These are phyloP conservation scores for Diabrotica virgifera DNA, from an alignment of 1,140 invertebrate genomes.

Conservation along the genomic window DNA sequence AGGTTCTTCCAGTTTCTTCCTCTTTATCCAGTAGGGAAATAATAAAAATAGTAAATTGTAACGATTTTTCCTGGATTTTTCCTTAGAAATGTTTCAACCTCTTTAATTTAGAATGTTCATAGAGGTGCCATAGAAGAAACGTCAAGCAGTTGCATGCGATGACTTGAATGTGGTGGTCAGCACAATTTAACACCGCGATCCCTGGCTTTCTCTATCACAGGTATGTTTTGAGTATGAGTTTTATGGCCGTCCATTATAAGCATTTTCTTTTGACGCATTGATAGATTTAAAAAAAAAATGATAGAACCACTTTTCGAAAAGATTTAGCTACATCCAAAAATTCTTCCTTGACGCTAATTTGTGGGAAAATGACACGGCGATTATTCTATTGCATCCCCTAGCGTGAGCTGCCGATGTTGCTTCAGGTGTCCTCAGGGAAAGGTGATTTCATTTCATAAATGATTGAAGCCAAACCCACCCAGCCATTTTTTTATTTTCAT, in stretches of 20 bases:
- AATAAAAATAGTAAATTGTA: background rate
- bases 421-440: conserved; percentile 7
- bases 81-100: background rate
- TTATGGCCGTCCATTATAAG: background rate
- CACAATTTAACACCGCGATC: background rate
- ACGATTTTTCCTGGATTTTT: background rate
- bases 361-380: no score
- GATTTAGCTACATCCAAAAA: background rate
- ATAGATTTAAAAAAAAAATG: background rate
- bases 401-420: background rate
- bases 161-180: background rate
- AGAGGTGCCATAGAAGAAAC: background rate
- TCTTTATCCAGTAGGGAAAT: no score
- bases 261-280: background rate
- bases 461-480: background rate
- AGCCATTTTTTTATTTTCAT: conserved; percentile 6
- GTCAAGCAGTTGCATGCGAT: background rate
- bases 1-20: no score
- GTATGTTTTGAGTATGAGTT: background rate
- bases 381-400: background rate
- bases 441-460: conserved; percentile 6
- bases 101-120: background rate
- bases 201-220: background rate
- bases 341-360: no score
- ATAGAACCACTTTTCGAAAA: background rate